A percentile compares a stretch with the other conserved stretches of the same genome.
These are phyloP conservation scores for Monopterus albus DNA, from an alignment of 2,113 vertebrate species.

Conservation along the genomic window DNA sequence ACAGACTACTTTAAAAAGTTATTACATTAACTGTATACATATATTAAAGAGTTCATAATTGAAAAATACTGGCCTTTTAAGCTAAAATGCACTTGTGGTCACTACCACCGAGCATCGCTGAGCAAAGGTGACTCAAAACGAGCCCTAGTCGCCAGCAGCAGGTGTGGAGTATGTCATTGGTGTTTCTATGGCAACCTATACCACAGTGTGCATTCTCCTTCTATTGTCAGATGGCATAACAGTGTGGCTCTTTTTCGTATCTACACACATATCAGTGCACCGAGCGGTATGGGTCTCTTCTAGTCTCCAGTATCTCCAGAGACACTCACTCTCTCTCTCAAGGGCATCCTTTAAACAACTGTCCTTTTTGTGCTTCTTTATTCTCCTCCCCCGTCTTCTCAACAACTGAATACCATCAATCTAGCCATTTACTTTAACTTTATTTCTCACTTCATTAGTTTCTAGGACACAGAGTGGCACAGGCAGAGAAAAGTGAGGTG, in stretches of 20 bases:
- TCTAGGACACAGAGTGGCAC: constrained; percentile 70
- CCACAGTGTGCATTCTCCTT: background rate
- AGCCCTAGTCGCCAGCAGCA: background rate
- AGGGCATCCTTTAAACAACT: constrained; percentile 74
- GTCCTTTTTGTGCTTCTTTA: constrained; percentile 65
- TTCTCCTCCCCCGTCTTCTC: constrained; percentile 38
- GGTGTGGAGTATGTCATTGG: background rate
- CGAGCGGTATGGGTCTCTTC: background rate
- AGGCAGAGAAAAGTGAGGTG: constrained; percentile 9
- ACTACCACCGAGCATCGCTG: background rate
- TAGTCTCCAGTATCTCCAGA: constrained; percentile 33
- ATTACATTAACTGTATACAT: constrained; percentile 16
- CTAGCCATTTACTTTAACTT: constrained; percentile 79
- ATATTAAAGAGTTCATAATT: constrained; percentile 13
- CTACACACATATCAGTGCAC: background rate
- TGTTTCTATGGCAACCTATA: constrained; percentile 62
- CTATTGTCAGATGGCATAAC: background rate
- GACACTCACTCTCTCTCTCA: constrained; percentile 48
- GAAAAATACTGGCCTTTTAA: constrained; percentile 15
- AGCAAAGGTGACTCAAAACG: constrained; percentile 26
- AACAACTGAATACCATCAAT: constrained; percentile 76
- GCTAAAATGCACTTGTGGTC: background rate
- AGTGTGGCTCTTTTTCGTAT: background rate
- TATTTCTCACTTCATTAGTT: constrained; percentile 83
- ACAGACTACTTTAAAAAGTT: constrained; percentile 6